Percentiles rank a stretch among this genome's conserved stretches.
Evolutionary conservation across 2,113 vertebrate genomes (phyloP).

Genomic region (Panthera tigris): DNA sequence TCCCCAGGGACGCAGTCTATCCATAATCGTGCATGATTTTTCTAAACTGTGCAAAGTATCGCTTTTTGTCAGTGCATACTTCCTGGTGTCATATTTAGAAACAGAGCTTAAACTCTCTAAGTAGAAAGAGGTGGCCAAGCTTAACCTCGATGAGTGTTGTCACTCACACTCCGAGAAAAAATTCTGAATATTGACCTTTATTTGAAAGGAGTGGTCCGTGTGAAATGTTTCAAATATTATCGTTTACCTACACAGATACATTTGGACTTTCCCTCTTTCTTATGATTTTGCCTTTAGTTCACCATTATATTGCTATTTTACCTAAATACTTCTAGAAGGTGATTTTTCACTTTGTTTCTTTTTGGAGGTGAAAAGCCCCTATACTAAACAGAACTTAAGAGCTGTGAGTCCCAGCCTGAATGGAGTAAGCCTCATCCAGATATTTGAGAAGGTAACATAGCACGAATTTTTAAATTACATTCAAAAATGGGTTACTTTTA

Average conservation of each 20-base stretch:
- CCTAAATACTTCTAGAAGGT: neutral
- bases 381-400: constrained; percentile 32
- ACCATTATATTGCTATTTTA: neutral
- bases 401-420: neutral
- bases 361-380: neutral
- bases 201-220: neutral
- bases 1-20: neutral
- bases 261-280: neutral
- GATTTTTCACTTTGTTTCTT: neutral
- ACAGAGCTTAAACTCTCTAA: neutral
- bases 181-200: neutral
- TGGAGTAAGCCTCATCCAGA: neutral
- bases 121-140: neutral
- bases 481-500: neutral
- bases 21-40: neutral
- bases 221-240: neutral
- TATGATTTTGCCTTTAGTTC: neutral
- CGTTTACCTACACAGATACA: neutral
- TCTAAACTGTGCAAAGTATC: neutral
- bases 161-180: neutral
- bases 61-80: neutral
- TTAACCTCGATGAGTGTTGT: neutral
- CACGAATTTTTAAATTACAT: neutral
- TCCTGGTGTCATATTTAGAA: neutral
- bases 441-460: neutral